Conservation (phyloP, 37 sponge, comb jelly and placozoan genomes). For the Aplysina aerophoba region DNA sequence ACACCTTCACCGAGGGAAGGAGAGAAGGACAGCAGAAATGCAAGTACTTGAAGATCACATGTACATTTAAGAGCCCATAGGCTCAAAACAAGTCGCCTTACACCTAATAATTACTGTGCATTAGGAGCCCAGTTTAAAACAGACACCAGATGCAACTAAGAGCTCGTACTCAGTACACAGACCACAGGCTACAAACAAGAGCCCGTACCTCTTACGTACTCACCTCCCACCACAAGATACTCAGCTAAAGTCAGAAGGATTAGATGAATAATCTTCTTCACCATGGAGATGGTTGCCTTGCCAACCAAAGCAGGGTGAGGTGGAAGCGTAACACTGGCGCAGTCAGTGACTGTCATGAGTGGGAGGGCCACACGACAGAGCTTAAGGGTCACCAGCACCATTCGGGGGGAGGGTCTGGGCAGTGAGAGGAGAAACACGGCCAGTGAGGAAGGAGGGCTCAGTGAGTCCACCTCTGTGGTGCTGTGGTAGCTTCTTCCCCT, state of each 20-base stretch:
- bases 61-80: no score
- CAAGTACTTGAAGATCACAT: no score
- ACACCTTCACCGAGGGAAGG: neutral
- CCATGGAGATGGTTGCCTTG: neutral
- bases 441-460: neutral
- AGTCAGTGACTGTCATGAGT: slow-evolving; percentile 81
- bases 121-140: no score
- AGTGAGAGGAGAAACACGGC: neutral
- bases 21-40: no score
- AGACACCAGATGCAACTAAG: no score
- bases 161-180: no score
- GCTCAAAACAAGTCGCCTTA: no score
- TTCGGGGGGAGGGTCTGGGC: slow-evolving; percentile 87
- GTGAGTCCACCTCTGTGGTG: neutral
- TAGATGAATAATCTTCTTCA: slow-evolving; percentile 50
- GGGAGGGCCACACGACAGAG: slow-evolving; percentile 97
- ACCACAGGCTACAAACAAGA: no score
- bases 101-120: no score
- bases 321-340: slow-evolving; percentile 73
- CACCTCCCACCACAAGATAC: slow-evolving; percentile 60
- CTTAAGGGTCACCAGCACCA: slow-evolving; percentile 90
- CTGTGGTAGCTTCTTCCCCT: neutral
- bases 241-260: slow-evolving; percentile 92
- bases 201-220: neutral
- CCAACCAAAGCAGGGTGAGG: slow-evolving; percentile 61